Evolutionary conservation across 2,797 vertebrate species (phyloP), one percentile per base, ranked within the genome.

Genomic region (Enteromius paludinosus): DNA sequence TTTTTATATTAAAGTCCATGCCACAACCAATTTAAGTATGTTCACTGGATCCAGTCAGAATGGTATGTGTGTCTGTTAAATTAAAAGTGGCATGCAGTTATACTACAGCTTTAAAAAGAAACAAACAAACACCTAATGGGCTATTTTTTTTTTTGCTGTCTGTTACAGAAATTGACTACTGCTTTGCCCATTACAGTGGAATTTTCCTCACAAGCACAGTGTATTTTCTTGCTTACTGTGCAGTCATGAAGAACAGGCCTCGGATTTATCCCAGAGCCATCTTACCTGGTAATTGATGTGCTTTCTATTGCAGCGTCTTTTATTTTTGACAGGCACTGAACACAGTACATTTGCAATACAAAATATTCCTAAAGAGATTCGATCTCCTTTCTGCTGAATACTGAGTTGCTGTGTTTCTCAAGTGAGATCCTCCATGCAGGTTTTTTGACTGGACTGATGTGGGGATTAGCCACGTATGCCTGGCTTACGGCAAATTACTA

Each of bases 401-500:
- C n/a, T 18, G 0, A 73, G 17, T 70, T 79, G 18, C 38, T 14
- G 11, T 52, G 3, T 78, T 64, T 28, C 15, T 45, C 52, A n/a
- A 49, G 33, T 74, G 28, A 47, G 4, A 43, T 47, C 47, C 54
- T 82, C 20, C n/a, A 18, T 73, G 23, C 83, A 94, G 92, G 90
- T 35, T 75, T 94, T 3, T 25, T 92, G 43, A 90, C 90, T 14
- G 97, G 97, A 38, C 20, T 94, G 49, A 96, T 98, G 87, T 98
- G 96, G 97, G 90, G 94, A 0, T 76, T 95, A 45, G 96, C 92
- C 7, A 95, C 91, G 61, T 98, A 96, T 91, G 95, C 94, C 88
- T 98, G 96, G 95, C 95, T 97, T 89, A 71, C 97, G 75, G 97
- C 96, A 56, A 97, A 96, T 90, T 92, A 91, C 83, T 96, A 95